A percentile compares a stretch with the other conserved stretches of the same genome.
Evolutionary conservation across 1,140 invertebrate species (phyloP).

Genomic region (Anagrus nilaparvatae): DNA sequence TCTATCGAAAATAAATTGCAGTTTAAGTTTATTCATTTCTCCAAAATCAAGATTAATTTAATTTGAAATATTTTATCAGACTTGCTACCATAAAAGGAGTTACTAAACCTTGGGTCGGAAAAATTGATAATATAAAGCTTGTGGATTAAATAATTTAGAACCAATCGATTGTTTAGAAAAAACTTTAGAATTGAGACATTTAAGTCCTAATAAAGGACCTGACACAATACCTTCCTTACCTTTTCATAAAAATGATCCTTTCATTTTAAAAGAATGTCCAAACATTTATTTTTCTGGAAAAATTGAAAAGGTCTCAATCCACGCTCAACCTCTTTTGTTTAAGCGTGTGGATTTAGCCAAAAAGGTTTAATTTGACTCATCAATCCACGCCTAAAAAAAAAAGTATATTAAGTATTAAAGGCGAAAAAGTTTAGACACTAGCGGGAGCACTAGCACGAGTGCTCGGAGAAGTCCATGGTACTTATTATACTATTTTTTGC

Average conservation of each 20-base stretch:
- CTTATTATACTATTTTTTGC: too few relatives aligned
- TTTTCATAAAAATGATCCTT: constrained; percentile 75
- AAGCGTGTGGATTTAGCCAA: too few relatives aligned
- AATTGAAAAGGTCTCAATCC: constrained; percentile 63
- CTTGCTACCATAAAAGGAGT: constrained; percentile 66
- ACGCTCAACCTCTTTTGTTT: too few relatives aligned
- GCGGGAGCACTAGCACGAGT: too few relatives aligned
- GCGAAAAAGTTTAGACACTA: too few relatives aligned
- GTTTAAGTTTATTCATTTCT: too few relatives aligned
- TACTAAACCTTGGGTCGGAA: constrained; percentile 81
- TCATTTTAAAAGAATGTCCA: constrained; percentile 76
- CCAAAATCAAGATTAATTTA: constrained; percentile 29
- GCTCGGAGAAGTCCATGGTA: too few relatives aligned
- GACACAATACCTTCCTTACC: constrained; percentile 86
- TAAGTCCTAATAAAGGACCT: constrained; percentile 84
- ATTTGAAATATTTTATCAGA: constrained; percentile 26
- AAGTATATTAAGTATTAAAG: too few relatives aligned
- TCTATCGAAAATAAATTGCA: too few relatives aligned
- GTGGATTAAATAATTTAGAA: constrained; percentile 22
- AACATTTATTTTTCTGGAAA: constrained; percentile 88
- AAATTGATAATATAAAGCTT: constrained; percentile 55
- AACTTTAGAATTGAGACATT: constrained; percentile 71
- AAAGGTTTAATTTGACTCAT: too few relatives aligned
- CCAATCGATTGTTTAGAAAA: constrained; percentile 50
- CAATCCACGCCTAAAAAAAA: too few relatives aligned